Evolutionary conservation across 2,113 vertebrate genomes (phyloP).

Genomic region (Micronycteris hirsuta): DNA sequence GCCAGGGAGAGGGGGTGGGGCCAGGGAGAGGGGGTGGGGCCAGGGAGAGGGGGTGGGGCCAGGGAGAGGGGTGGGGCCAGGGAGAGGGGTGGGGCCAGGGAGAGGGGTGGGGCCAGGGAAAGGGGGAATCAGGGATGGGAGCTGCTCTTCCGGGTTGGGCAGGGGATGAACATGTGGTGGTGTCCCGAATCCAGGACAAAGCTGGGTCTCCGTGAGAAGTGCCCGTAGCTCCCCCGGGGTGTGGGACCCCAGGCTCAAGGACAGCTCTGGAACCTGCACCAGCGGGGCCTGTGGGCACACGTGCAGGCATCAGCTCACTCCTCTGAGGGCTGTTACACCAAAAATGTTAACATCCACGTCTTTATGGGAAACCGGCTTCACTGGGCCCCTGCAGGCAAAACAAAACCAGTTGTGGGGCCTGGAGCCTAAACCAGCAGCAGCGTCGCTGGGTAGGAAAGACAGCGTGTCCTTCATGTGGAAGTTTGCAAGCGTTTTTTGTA

Average conservation of each 20-base stretch:
- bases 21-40: neutral
- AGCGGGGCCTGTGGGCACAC: neutral
- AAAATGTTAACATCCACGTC: neutral
- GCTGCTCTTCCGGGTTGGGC: neutral
- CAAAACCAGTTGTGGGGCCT: no score
- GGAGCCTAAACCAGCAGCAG: neutral
- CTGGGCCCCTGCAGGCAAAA: neutral
- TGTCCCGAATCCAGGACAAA: neutral
- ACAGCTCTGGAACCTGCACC: neutral
- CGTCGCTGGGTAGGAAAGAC: neutral
- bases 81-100: neutral
- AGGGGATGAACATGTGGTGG: neutral
- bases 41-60: neutral
- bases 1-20: neutral
- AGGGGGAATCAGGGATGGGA: neutral
- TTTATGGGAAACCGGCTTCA: neutral
- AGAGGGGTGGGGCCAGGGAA: no score
- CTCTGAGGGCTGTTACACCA: neutral
- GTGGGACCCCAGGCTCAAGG: neutral
- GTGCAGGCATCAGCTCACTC: neutral
- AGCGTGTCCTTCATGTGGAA: neutral
- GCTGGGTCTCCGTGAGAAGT: neutral
- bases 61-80: neutral
- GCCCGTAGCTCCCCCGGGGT: neutral
- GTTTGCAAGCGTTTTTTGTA: neutral